These are phyloP conservation scores for Leucophenga maculata DNA, from an alignment of 2,888 invertebrate species.

Conservation along the genomic window DNA sequence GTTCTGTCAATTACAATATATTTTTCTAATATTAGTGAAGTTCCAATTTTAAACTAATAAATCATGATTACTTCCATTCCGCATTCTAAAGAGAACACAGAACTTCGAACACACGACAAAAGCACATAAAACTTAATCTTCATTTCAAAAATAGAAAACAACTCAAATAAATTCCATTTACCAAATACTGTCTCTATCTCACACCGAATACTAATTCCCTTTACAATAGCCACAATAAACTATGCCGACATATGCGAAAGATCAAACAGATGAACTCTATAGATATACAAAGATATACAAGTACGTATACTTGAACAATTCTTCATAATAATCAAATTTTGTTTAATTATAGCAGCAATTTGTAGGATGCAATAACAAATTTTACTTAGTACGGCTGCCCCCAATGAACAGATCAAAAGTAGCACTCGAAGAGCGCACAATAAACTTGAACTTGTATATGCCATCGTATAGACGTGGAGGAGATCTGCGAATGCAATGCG, in stretches of 20 bases:
- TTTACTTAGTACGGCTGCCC: slow-evolving; percentile 8
- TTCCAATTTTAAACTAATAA: too few species aligned
- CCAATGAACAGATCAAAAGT: slow-evolving; percentile 36
- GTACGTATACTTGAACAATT: too few species aligned
- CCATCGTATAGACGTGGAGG: too few species aligned
- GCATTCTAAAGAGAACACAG: not conserved
- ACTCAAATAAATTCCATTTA: too few species aligned
- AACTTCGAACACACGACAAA: not conserved
- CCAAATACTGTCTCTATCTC: too few species aligned
- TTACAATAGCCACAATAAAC: too few species aligned
- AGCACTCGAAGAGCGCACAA: slow-evolving; percentile 38
- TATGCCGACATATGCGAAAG: slow-evolving; percentile 49
- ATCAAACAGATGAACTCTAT: slow-evolving; percentile 43
- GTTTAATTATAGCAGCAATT: slow-evolving; percentile 54
- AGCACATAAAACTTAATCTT: too few species aligned
- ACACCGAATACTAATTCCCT: too few species aligned
- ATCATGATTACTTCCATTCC: not conserved
- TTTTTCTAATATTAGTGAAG: too few species aligned
- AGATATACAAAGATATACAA: not conserved
- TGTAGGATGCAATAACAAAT: slow-evolving; percentile 43
- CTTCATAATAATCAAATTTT: slow-evolving; percentile 35
- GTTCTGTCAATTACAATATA: too few species aligned
- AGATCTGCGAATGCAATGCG: not conserved
- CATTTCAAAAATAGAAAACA: too few species aligned
- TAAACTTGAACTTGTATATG: slow-evolving; percentile 60